These are phyloP conservation scores for Nomada lathburiana DNA, from an alignment of 2,888 invertebrate genomes.

Conservation along the genomic window DNA sequence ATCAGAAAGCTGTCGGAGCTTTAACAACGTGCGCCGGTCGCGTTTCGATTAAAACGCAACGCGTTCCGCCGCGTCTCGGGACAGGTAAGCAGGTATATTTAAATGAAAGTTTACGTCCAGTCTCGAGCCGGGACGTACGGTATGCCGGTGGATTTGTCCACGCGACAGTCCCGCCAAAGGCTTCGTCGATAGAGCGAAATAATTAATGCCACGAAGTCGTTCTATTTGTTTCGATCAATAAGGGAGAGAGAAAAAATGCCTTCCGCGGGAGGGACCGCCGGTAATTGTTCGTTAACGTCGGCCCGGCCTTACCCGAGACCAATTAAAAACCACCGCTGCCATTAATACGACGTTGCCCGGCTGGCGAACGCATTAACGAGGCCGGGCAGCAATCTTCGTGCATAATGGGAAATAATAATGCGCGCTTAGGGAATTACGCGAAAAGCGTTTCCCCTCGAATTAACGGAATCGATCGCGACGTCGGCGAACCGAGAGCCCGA, in stretches of 20 bases:
- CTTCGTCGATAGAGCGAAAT: conserved; percentile 67
- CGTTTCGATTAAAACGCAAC: conserved; percentile 10
- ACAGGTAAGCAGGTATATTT: conserved; percentile 17
- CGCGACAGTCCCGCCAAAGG: conserved; percentile 47
- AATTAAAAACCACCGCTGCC: conserved; percentile 46
- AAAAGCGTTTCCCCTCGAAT: neutral
- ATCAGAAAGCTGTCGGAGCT: neutral
- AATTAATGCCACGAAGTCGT: conserved; percentile 60
- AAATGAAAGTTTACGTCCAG: conserved; percentile 30
- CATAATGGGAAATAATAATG: neutral
- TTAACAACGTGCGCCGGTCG: neutral
- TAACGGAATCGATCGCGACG: conserved; percentile 15
- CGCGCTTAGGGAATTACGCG: neutral
- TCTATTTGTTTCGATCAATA: conserved; percentile 63
- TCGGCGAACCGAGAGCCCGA: neutral
- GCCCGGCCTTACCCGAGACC: conserved; percentile 35
- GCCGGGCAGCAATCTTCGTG: neutral
- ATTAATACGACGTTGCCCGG: conserved; percentile 1
- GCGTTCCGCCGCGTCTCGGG: neutral
- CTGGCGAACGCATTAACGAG: neutral
- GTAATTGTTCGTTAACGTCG: conserved; percentile 50
- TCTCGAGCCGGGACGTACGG: conserved; percentile 10
- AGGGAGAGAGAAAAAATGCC: conserved; percentile 19
- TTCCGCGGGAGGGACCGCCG: conserved; percentile 41
- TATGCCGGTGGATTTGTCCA: conserved; percentile 53